Conservation (phyloP, 2,113 vertebrate genomes). For the Polypterus bichir region DNA sequence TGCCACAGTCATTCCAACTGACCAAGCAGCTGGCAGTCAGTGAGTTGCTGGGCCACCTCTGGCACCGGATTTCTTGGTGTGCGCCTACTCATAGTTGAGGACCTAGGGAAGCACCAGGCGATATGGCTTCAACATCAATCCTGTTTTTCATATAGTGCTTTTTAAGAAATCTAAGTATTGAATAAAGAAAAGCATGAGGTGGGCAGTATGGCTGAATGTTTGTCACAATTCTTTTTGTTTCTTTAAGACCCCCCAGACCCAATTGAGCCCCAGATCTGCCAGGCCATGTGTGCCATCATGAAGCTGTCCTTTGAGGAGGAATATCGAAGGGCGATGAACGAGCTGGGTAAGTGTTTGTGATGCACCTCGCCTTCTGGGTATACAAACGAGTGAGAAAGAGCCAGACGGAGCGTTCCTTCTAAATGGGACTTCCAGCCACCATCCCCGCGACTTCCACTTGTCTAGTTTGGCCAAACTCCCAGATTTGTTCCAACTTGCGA, state of each 20-base stretch:
- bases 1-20: too few species aligned
- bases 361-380: background rate
- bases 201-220: too few species aligned
- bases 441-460: background rate
- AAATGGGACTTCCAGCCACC: background rate
- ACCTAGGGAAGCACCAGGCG: too few species aligned
- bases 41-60: too few species aligned
- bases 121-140: too few species aligned
- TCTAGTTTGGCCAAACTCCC: background rate
- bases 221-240: background rate
- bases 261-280: slow-evolving; percentile 89
- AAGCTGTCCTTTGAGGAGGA: slow-evolving; percentile 95
- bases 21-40: too few species aligned
- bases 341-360: slow-evolving; percentile 60
- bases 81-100: too few species aligned
- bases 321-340: slow-evolving; percentile 87
- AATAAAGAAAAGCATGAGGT: too few species aligned
- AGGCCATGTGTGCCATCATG: slow-evolving; percentile 88
- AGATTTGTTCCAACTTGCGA: too few species aligned
- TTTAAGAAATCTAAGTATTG: too few species aligned
- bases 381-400: background rate
- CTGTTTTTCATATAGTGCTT: too few species aligned
- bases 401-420: background rate
- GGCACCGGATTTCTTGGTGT: too few species aligned
- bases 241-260: slow-evolving; percentile 64